Evolutionary conservation across 1,140 invertebrate genomes (phyloP).

Genomic region (Planococcus citri): DNA sequence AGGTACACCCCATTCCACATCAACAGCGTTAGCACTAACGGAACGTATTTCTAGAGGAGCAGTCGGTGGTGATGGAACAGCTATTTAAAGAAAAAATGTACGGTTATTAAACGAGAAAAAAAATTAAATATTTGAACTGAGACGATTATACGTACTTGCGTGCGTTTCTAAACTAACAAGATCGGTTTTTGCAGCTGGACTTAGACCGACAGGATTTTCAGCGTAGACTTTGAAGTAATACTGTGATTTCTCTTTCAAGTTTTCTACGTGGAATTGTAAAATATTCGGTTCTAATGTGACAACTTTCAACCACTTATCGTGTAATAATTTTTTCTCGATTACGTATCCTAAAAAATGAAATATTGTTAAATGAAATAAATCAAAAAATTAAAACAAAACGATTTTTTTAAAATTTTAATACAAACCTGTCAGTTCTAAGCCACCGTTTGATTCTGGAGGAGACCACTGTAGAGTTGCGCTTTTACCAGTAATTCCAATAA

Average conservation of each 20-base stretch:
- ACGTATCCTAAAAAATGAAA: conserved; percentile 56
- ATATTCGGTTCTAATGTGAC: conserved; percentile 66
- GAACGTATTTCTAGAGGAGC: conserved; percentile 73
- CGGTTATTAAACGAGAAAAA: too few relatives aligned
- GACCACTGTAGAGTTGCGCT: conserved; percentile 78
- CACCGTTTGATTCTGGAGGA: conserved; percentile 69
- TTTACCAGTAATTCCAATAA: conserved; percentile 66
- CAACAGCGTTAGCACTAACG: conserved; percentile 64
- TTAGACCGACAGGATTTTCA: conserved; percentile 77
- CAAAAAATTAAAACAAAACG: not conserved
- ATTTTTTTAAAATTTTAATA: not conserved
- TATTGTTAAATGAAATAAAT: conserved; percentile 16
- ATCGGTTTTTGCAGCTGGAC: conserved; percentile 63
- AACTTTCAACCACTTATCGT: conserved; percentile 78
- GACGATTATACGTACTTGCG: conserved; percentile 77
- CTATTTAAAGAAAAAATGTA: conserved; percentile 42
- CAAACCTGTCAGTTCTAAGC: conserved; percentile 67
- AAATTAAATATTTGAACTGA: not conserved
- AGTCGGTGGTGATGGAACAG: conserved; percentile 76
- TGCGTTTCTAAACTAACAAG: conserved; percentile 78
- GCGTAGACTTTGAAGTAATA: conserved; percentile 83
- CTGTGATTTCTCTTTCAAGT: conserved; percentile 77
- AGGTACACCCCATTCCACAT: conserved; percentile 86
- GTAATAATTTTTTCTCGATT: conserved; percentile 73
- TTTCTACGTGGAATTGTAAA: conserved; percentile 64